Percentiles rank a stretch among this genome's conserved stretches.
Evolutionary conservation across 1,140 invertebrate genomes (phyloP).

Genomic region (Ceratina calcarata): DNA sequence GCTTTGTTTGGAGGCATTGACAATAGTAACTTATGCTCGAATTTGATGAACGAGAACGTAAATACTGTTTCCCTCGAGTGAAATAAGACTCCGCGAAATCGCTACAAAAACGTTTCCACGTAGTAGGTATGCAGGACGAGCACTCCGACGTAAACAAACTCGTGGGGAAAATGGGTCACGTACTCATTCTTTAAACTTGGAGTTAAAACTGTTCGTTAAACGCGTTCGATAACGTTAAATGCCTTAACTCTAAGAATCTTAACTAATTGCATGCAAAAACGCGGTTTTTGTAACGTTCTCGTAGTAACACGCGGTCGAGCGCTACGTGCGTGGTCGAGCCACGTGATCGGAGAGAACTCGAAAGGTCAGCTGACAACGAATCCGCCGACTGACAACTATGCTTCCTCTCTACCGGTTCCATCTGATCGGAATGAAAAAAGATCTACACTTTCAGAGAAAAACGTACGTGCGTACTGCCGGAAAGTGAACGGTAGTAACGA

Average conservation of each 20-base stretch:
- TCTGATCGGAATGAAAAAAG: neutral
- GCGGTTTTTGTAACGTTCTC: neutral
- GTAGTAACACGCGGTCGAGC: conserved; percentile 18
- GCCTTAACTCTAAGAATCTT: no score
- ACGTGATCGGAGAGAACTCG: conserved; percentile 37
- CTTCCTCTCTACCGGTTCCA: neutral
- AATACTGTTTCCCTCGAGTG: neutral
- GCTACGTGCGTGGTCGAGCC: conserved; percentile 42
- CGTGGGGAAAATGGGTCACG: neutral
- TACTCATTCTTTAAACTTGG: neutral
- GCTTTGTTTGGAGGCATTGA: neutral
- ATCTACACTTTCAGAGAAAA: neutral
- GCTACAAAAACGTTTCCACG: neutral
- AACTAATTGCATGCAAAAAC: no score
- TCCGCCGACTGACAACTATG: conserved; percentile 13
- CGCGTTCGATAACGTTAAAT: no score
- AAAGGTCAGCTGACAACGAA: conserved; percentile 57
- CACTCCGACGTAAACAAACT: neutral
- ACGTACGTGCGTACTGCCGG: no score
- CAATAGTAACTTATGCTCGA: no score
- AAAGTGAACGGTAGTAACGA: no score
- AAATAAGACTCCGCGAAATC: neutral
- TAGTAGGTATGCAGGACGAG: neutral
- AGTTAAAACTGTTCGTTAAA: neutral
- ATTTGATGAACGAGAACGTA: neutral